These are phyloP conservation scores for Holcopasites calliopsidis DNA, from an alignment of 1,140 invertebrate genomes.

Conservation along the genomic window DNA sequence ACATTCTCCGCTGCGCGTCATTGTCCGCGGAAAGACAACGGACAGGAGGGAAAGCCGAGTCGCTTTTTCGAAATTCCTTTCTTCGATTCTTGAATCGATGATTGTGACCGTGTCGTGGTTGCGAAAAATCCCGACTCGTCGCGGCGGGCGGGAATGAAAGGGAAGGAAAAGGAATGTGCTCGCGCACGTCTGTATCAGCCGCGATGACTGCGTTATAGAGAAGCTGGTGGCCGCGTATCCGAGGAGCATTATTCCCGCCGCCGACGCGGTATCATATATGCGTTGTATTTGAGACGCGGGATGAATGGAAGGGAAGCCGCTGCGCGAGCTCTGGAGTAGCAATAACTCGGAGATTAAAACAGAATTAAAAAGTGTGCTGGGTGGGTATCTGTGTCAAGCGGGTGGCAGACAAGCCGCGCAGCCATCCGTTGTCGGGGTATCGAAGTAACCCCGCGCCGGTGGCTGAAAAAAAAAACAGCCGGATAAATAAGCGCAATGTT, in stretches of 20 bases:
- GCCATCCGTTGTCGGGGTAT: conserved; percentile 64
- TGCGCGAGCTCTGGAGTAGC: conserved; percentile 64
- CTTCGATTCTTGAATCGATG: conserved; percentile 36
- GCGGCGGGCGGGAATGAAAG: background rate
- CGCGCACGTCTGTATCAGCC: conserved; percentile 5
- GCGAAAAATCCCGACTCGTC: background rate
- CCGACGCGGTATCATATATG: conserved; percentile 47
- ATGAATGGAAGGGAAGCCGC: conserved; percentile 41
- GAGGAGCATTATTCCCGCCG: conserved; percentile 65
- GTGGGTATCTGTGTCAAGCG: conserved; percentile 76
- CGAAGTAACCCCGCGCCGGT: conserved; percentile 39
- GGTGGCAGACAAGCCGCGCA: conserved; percentile 57
- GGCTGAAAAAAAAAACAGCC: conserved; percentile 63
- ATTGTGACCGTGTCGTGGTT: background rate
- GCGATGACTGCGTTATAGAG: conserved; percentile 47
- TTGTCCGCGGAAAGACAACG: conserved; percentile 11
- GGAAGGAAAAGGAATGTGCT: background rate
- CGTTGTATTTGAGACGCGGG: conserved; percentile 54
- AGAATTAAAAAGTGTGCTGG: conserved; percentile 77
- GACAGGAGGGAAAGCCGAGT: background rate
- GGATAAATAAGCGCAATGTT: conserved; percentile 57
- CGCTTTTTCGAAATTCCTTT: conserved; percentile 22
- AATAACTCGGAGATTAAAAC: conserved; percentile 79
- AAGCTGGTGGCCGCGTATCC: conserved; percentile 7
- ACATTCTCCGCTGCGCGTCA: background rate